These are phyloP conservation scores for Uria aalge DNA, from an alignment of 2,113 vertebrate genomes.

Conservation along the genomic window DNA sequence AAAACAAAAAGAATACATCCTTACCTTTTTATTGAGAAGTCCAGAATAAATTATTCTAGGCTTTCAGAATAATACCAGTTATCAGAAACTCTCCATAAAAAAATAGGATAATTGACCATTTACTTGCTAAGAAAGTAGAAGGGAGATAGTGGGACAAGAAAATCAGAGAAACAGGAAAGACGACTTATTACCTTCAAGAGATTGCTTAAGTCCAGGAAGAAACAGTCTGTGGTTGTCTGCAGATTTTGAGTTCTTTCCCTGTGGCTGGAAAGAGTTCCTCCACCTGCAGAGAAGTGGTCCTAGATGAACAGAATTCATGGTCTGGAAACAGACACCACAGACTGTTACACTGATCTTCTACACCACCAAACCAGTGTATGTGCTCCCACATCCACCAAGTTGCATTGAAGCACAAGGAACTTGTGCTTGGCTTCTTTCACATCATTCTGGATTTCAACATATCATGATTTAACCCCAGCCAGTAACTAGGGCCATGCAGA, in stretches of 20 bases:
- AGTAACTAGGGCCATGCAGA: background rate
- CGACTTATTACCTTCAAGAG: background rate
- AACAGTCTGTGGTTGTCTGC: background rate
- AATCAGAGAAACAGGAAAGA: background rate
- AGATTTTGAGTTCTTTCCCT: background rate
- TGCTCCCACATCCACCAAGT: background rate
- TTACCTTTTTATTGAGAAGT: background rate
- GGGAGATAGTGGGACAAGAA: background rate
- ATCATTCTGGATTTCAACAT: background rate
- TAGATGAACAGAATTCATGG: background rate
- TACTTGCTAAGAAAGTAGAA: background rate
- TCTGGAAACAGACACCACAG: background rate
- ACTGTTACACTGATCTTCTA: background rate
- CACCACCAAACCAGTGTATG: background rate
- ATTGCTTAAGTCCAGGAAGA: background rate
- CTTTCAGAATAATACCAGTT: background rate
- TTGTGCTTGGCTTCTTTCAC: background rate
- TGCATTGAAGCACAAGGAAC: background rate
- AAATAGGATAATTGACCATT: background rate
- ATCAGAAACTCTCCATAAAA: background rate
- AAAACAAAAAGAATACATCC: background rate
- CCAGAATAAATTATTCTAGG: background rate
- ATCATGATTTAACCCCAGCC: background rate
- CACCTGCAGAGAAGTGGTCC: background rate
- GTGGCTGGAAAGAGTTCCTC: background rate